phyloP scores from a whole-genome alignment of 1,140 invertebrate genomes.

The Propsilocerus akamusi region DNA sequence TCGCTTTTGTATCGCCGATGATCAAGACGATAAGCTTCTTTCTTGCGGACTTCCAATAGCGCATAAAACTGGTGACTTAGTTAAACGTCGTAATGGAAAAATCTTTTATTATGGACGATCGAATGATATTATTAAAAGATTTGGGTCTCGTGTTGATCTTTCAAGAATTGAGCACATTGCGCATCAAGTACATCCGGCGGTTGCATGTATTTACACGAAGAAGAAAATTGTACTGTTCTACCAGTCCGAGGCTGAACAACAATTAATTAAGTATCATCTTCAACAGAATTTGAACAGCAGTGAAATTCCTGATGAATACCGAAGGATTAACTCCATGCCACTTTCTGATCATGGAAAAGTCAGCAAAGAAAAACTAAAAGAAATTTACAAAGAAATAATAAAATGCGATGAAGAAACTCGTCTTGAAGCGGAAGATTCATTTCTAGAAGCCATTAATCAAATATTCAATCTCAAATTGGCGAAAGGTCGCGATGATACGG shows the following conservation, averaged over 20 bases:
- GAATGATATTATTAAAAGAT: slow-evolving; percentile 5
- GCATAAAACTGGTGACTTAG: slow-evolving; percentile 14
- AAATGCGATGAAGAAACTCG: background rate
- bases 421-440: background rate
- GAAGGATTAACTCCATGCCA: slow-evolving; percentile 22
- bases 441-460: background rate
- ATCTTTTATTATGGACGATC: background rate
- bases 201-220: background rate
- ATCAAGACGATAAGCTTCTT: background rate
- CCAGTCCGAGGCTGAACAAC: background rate
- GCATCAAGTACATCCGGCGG: slow-evolving; percentile 10
- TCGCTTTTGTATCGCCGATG: background rate
- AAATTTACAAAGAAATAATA: slow-evolving; percentile 7
- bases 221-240: background rate
- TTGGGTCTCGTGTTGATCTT: background rate
- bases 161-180: slow-evolving; percentile 13
- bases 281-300: slow-evolving; percentile 9
- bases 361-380: slow-evolving; percentile 12
- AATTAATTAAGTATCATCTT: background rate
- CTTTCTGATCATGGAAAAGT: slow-evolving; percentile 29
- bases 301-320: slow-evolving; percentile 25
- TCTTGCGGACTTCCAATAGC: slow-evolving; percentile 10
- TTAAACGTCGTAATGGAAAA: slow-evolving; percentile 1
- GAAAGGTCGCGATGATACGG: background rate
- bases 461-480: background rate